Base-by-base conservation (phyloP, 2,113 vertebrate species). In the Rutilus rutilus region DNA sequence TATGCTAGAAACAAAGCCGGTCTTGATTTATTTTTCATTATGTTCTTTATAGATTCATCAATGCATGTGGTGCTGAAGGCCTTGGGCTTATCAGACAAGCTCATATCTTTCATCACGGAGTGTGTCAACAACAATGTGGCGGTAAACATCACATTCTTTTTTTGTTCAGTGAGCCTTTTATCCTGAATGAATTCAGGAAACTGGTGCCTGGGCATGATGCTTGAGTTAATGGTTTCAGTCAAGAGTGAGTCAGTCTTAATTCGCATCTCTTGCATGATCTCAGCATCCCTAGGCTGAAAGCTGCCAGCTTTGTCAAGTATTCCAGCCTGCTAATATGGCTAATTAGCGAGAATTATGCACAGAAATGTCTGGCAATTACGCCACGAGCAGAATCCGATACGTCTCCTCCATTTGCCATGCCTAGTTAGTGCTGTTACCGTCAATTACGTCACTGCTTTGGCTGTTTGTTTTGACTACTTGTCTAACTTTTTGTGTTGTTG, bases 51-150 rank as follows among this genome's bases (percentile, higher is more conserved):
- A 99, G 98, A 98, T 92, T 92, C 92, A 82, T 93, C 95, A 91
- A 96, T 97, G 95, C 97, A 99, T 87, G 84, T 89, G 0, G 91
- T 94, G 76, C 91, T 99, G 91, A 97, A 97, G 94, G 96, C 93
- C 45, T 90, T 96, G 47, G 94, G 94, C 86, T 88, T 96, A 80
- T 90, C 92, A 87, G 97, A 97, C 84, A 97, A 93, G 91, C 92
- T 97, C 77, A 52, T 96, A 86, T 89, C 92, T 87, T 94, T 96
- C 89, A 94, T 98, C 90, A 88, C 82, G 83, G 94, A 95, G 65
- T 95, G 94, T 84, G 91, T 97, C 67, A 90, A 94, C 69, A 93
- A 91, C 88, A 94, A 94, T 90, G 95, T 95, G 36, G 91, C 96
- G 97, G 98, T 99, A 94, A 86, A 47, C 10, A 27, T 47, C 3